Evolutionary conservation across 2,113 vertebrate genomes (phyloP), one percentile per base, ranked within the genome.

Genomic region (Xiphorhynchus elegans): DNA sequence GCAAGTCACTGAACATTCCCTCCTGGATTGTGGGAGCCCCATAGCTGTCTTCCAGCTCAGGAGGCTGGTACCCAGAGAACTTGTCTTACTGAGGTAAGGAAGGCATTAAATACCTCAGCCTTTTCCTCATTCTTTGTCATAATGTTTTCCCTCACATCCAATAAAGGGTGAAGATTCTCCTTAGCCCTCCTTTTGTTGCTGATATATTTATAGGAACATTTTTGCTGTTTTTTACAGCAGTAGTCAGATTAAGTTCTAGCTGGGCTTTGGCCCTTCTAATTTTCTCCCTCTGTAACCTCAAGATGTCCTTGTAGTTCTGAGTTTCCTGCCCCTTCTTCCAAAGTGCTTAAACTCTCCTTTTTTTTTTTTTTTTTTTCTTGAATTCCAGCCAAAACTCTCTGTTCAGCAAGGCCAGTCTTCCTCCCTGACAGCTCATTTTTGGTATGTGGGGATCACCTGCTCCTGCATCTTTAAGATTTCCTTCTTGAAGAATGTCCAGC

Each of bases 321-420:
- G 15, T 37, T 59, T 59, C 18, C 33, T 33, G 37, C 2, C 10
- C 20, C 4, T 67, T 28, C 13, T 52, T 60, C 9, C 10, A 47
- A 60, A 76, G n/a, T 28, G 6, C 15, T 60, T 24, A 47, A 76
- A 47, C 14, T 59, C 33, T 21, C 26, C 2, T 26, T 58, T 58
- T 60, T 42, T 28, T 17, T 35, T 26, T 58, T 58, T 60, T 42
- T 28, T 17, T 35, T 44, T 44, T 44, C 17, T 44, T 28, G 59
- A 66, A 17, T 18, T 59, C 21, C 21, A 44, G 8, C 37, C 37
- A 81, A 50, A 50, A 1, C 9, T 26, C 49, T 28, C 17, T 26
- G 14, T 28, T 50, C 33, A 44, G 7, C 31, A 21, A 66, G 11
- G 8, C 14, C 0, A 0, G 6, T 52, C 59, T 39, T 59, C 14